A percentile compares a stretch with the other conserved stretches of the same genome.
These are phyloP conservation scores for Limnothrissa miodon DNA, from an alignment of 2,113 vertebrate species.

Conservation along the genomic window DNA sequence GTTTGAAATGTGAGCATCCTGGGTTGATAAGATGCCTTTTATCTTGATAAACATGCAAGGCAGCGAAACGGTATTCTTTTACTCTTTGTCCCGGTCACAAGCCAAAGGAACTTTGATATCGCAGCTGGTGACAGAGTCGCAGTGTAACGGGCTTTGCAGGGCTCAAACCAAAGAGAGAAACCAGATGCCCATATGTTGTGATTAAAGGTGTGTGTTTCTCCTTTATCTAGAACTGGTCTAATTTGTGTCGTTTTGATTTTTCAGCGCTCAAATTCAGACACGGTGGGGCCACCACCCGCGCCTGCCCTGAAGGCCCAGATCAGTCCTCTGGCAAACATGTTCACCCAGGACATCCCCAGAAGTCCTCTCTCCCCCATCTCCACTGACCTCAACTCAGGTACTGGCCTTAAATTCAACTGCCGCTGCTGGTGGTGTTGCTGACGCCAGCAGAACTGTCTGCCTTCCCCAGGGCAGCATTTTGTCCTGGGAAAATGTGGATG, in stretches of 20 bases:
- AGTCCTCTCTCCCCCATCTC: conserved; percentile 64
- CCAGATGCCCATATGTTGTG: background rate
- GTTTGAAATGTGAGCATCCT: background rate
- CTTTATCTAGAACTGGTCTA: background rate
- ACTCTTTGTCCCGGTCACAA: background rate
- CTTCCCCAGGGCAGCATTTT: background rate
- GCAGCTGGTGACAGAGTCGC: background rate
- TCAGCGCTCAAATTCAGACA: conserved; percentile 57
- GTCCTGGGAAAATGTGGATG: background rate
- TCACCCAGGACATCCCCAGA: conserved; percentile 73
- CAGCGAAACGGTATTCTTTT: background rate
- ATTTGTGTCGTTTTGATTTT: conserved; percentile 1
- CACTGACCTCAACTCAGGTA: conserved; percentile 73
- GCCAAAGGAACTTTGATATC: conserved; percentile 7
- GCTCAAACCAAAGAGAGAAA: background rate
- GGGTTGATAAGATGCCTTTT: background rate
- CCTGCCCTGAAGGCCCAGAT: conserved; percentile 77
- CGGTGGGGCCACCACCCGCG: conserved; percentile 79
- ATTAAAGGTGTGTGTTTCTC: background rate
- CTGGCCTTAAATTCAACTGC: conserved; percentile 26
- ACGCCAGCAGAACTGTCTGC: background rate
- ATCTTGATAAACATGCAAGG: background rate
- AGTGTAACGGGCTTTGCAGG: background rate
- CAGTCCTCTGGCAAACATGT: conserved; percentile 89
- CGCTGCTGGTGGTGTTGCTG: background rate